Evolutionary conservation across 2,797 vertebrate genomes (phyloP).

Genomic region (Falco novaeseelandiae): DNA sequence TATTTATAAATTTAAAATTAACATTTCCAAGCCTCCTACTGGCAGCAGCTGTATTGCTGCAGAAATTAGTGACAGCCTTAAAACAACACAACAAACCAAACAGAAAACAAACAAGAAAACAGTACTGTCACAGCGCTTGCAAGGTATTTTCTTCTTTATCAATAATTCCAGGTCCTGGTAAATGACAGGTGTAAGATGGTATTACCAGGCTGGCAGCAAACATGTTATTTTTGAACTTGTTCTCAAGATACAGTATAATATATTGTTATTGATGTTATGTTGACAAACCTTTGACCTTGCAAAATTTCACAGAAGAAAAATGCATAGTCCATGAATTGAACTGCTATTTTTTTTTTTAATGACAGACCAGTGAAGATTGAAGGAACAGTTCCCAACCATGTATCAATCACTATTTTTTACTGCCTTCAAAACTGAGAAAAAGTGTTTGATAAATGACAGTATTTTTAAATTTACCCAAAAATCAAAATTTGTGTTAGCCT

Average conservation of each 20-base stretch:
- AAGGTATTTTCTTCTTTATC: background rate
- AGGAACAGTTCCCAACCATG: background rate
- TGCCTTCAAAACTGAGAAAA: background rate
- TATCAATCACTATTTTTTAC: background rate
- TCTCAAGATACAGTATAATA: background rate
- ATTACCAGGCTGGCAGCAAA: background rate
- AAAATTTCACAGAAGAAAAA: slow-evolving; percentile 11
- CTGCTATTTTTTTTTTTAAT: background rate
- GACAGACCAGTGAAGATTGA: background rate
- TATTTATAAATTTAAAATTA: slow-evolving; percentile 25
- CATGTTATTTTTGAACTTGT: background rate
- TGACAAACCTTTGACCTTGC: slow-evolving; percentile 38
- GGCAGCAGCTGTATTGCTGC: background rate
- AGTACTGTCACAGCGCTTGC: rapidly evolving
- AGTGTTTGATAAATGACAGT: background rate
- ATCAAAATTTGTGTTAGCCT: background rate
- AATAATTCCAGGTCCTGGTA: background rate
- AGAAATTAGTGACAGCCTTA: background rate
- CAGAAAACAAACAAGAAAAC: background rate
- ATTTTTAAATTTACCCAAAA: background rate
- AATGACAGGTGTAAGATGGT: background rate
- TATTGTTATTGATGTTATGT: background rate
- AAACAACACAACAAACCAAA: background rate
- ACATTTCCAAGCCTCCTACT: slow-evolving; percentile 13
- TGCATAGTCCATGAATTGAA: background rate